Conservation (phyloP, 1,140 invertebrate genomes). For the Pogonus chalceus region DNA sequence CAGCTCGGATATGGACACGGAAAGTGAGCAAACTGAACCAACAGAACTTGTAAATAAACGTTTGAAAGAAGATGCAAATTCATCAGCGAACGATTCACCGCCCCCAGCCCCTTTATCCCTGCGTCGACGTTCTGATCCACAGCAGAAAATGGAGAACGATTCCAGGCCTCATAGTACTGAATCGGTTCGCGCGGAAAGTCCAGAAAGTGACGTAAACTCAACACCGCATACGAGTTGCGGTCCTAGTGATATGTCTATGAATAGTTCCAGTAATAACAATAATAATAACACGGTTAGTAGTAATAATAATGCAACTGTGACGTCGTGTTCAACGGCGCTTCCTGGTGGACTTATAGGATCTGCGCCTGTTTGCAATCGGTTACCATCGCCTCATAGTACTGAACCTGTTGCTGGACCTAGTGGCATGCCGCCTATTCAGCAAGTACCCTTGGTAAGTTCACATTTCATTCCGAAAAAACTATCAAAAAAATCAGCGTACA, state of each 20-base stretch:
- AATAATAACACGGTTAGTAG: not conserved
- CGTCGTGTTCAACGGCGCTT: constrained; percentile 12
- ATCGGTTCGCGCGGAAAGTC: constrained; percentile 11
- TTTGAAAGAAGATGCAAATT: constrained; percentile 16
- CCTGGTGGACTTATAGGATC: not conserved
- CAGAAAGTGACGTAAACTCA: constrained; percentile 28
- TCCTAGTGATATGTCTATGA: constrained; percentile 47
- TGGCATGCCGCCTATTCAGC: constrained; percentile 70
- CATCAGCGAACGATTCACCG: constrained; percentile 18
- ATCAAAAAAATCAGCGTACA: too few species aligned
- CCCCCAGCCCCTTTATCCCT: constrained; percentile 17
- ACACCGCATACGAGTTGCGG: constrained; percentile 28
- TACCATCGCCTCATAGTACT: constrained; percentile 52
- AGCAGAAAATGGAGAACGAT: constrained; percentile 24
- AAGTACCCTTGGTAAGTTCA: constrained; percentile 69
- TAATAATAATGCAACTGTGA: constrained; percentile 2
- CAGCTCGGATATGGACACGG: constrained; percentile 23
- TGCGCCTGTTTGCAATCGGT: constrained; percentile 30
- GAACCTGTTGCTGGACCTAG: constrained; percentile 65
- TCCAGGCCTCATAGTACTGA: constrained; percentile 19
- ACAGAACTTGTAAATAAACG: constrained; percentile 28
- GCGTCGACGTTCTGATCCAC: not conserved
- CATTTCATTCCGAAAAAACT: not conserved
- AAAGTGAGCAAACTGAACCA: constrained; percentile 33
- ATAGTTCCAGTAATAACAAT: constrained; percentile 35